A percentile compares a stretch with the other conserved stretches of the same genome.
phyloP scores from a whole-genome alignment of 2,888 invertebrate species.

The Seira musarum region DNA sequence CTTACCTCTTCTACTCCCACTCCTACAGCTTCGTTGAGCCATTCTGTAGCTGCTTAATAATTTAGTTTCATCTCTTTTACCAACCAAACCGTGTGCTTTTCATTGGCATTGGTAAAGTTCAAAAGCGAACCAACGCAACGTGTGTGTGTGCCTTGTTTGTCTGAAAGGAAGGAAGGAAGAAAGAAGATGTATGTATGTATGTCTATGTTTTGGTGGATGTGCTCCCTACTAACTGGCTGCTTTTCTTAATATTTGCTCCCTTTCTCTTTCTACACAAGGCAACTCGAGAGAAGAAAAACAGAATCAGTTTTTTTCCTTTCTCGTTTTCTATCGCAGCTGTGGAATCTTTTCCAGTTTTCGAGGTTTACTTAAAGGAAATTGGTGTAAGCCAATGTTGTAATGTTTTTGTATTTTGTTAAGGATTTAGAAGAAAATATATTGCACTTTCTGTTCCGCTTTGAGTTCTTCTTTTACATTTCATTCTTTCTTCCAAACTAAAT shows the following conservation, averaged over 20 bases:
- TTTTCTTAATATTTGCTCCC: no score
- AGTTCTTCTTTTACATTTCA: conserved; percentile 10
- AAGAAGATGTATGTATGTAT: neutral
- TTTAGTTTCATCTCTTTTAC: conserved; percentile 15
- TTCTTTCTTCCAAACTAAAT: neutral
- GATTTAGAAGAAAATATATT: conserved; percentile 39
- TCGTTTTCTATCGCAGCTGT: conserved; percentile 21
- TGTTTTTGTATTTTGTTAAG: conserved; percentile 41
- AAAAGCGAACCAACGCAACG: neutral
- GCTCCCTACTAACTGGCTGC: no score
- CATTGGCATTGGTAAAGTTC: neutral
- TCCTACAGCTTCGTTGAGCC: neutral
- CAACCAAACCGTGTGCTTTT: neutral
- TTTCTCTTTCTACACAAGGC: neutral
- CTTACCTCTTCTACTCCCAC: neutral
- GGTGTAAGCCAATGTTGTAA: conserved; percentile 39
- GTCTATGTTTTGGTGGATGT: neutral
- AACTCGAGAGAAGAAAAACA: neutral
- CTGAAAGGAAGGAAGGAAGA: neutral
- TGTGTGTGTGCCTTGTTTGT: neutral
- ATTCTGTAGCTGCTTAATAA: conserved; percentile 34
- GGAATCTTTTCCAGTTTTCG: conserved; percentile 18
- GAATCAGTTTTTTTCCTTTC: conserved; percentile 9
- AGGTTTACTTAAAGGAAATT: conserved; percentile 39
- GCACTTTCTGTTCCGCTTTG: conserved; percentile 32